Percentiles rank a stretch among this genome's conserved stretches.
phyloP scores from a whole-genome alignment of 92 coral and sea anemone genomes.

The Metridium senile region DNA sequence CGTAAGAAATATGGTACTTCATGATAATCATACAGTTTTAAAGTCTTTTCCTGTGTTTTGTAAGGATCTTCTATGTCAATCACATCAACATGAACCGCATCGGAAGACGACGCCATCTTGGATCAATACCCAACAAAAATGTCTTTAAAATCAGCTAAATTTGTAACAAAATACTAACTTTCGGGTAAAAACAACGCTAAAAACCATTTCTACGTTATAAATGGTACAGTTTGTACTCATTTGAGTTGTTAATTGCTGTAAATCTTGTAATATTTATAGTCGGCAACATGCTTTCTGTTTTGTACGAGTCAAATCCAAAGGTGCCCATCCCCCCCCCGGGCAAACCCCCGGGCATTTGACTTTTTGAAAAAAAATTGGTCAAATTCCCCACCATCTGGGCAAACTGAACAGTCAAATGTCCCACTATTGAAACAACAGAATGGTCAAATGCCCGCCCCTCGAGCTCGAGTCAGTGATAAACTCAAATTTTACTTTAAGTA shows the following conservation, averaged over 20 bases:
- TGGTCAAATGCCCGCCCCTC: too few relatives aligned
- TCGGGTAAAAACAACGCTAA: not conserved
- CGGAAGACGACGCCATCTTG: constrained; percentile 36
- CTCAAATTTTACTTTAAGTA: too few relatives aligned
- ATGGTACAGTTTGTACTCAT: not conserved
- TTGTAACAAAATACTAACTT: not conserved
- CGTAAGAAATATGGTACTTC: constrained; percentile 93
- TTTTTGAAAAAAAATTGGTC: too few relatives aligned
- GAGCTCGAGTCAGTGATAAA: too few relatives aligned
- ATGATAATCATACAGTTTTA: constrained; percentile 80
- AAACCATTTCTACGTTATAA: not conserved
- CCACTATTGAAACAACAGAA: too few relatives aligned
- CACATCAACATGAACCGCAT: constrained; percentile 5
- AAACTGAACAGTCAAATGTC: too few relatives aligned
- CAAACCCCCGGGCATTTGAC: too few relatives aligned
- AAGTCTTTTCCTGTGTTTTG: constrained; percentile 29
- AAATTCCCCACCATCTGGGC: too few relatives aligned
- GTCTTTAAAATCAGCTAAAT: not conserved
- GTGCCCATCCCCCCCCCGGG: too few relatives aligned
- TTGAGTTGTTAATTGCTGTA: not conserved
- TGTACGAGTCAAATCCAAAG: too few relatives aligned
- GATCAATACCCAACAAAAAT: not conserved
- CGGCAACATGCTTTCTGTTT: too few relatives aligned
- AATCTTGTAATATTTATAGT: too few relatives aligned
- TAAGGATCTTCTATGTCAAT: constrained; percentile 38